Evolutionary conservation across 1,140 invertebrate genomes (phyloP).

Genomic region (Leptinotarsa lineolata): DNA sequence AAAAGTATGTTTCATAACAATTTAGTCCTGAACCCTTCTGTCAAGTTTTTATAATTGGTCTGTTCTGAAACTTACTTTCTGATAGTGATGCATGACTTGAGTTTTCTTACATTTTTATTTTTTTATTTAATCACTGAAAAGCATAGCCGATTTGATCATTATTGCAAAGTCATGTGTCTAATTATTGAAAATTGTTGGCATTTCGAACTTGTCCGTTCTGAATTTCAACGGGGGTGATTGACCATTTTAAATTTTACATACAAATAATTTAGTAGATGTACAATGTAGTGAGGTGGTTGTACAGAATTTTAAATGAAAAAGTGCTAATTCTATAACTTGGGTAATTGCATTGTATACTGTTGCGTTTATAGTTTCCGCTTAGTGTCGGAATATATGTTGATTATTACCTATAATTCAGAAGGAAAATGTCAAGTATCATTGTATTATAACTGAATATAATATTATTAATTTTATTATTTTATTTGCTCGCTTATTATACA

Average conservation of each 20-base stretch:
- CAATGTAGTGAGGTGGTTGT: slow-evolving; percentile 51
- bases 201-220: background rate
- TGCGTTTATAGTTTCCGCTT: slow-evolving; percentile 26
- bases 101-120: slow-evolving; percentile 25
- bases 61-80: slow-evolving; percentile 39
- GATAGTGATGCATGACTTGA: slow-evolving; percentile 37
- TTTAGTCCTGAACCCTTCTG: slow-evolving; percentile 5
- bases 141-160: slow-evolving; percentile 22
- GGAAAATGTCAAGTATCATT: slow-evolving; percentile 37
- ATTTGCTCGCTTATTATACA: slow-evolving; percentile 48
- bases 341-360: slow-evolving; percentile 29
- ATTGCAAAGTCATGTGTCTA: slow-evolving; percentile 33
- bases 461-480: slow-evolving; percentile 47
- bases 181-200: background rate
- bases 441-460: slow-evolving; percentile 53
- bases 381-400: slow-evolving; percentile 28
- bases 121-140: slow-evolving; percentile 9
- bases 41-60: background rate
- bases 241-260: slow-evolving; percentile 20
- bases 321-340: slow-evolving; percentile 30
- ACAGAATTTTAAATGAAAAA: slow-evolving; percentile 46
- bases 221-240: background rate
- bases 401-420: slow-evolving; percentile 24
- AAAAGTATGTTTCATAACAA: slow-evolving; percentile 35
- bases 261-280: slow-evolving; percentile 41